Conservation (phyloP, 2,113 vertebrate genomes). For the Oreochromis niloticus region DNA sequence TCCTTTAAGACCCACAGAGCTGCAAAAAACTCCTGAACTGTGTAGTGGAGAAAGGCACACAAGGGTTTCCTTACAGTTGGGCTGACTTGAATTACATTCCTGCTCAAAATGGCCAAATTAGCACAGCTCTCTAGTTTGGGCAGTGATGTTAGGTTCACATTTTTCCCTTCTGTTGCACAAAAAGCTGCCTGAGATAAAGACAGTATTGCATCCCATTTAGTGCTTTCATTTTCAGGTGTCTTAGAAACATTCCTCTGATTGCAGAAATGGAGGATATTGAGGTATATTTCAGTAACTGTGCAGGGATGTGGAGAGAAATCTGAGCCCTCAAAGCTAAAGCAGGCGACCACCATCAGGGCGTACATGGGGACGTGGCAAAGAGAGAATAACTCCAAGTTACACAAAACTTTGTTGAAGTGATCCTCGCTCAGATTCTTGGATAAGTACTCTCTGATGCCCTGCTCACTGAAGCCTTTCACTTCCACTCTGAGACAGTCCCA, state of each 20-base stretch:
- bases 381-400: background rate
- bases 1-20: background rate
- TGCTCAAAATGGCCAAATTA: background rate
- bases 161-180: background rate
- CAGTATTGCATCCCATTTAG: rapidly evolving
- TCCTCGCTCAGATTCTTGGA: background rate
- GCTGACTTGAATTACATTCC: rapidly evolving
- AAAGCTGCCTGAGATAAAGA: background rate
- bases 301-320: background rate
- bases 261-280: rapidly evolving
- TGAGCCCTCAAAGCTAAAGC: background rate
- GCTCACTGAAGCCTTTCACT: background rate
- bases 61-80: background rate
- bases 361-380: background rate
- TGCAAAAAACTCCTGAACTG: background rate
- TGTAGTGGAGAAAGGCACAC: background rate
- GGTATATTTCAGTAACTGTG: background rate
- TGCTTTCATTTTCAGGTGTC: rapidly evolving
- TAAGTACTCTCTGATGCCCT: background rate
- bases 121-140: rapidly evolving
- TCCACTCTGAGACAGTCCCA: background rate
- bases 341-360: background rate
- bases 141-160: rapidly evolving
- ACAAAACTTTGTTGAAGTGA: rapidly evolving
- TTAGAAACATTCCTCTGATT: background rate